These are phyloP conservation scores for Hymenopus coronatus DNA, from an alignment of 2,888 invertebrate species.

Conservation along the genomic window DNA sequence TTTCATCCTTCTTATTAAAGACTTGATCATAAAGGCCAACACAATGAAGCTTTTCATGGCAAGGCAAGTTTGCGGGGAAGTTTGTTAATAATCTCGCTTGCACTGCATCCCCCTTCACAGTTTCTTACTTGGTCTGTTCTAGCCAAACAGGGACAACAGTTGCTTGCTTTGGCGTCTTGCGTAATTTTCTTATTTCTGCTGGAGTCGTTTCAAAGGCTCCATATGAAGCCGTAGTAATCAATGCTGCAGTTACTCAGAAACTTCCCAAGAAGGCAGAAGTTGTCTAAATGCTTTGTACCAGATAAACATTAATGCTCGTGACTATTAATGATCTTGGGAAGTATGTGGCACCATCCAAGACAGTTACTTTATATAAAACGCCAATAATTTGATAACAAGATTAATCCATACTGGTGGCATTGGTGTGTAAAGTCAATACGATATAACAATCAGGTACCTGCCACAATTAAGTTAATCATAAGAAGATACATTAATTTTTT, in stretches of 20 bases:
- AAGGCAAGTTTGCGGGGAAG: constrained; percentile 23
- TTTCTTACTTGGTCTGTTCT: background rate
- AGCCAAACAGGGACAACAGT: background rate
- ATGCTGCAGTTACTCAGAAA: background rate
- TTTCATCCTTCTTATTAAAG: constrained; percentile 18
- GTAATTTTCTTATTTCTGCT: background rate
- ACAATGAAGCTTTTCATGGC: constrained; percentile 29
- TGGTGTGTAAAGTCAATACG: no score
- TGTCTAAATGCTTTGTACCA: no score
- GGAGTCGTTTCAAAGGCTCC: background rate
- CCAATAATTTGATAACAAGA: no score
- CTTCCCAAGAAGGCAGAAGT: background rate
- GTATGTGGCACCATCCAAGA: no score
- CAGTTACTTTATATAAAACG: no score
- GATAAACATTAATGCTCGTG: no score
- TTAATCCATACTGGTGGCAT: no score
- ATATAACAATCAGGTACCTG: no score
- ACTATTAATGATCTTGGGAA: no score
- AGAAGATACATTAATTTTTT: no score
- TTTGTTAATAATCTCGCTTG: constrained; percentile 31
- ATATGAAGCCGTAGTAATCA: background rate
- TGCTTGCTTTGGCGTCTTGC: background rate
- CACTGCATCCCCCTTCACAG: background rate
- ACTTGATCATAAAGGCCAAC: constrained; percentile 32
- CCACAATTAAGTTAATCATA: no score